Base-by-base conservation (phyloP, 2,888 invertebrate species). In the Tanytarsus gracilentus region DNA sequence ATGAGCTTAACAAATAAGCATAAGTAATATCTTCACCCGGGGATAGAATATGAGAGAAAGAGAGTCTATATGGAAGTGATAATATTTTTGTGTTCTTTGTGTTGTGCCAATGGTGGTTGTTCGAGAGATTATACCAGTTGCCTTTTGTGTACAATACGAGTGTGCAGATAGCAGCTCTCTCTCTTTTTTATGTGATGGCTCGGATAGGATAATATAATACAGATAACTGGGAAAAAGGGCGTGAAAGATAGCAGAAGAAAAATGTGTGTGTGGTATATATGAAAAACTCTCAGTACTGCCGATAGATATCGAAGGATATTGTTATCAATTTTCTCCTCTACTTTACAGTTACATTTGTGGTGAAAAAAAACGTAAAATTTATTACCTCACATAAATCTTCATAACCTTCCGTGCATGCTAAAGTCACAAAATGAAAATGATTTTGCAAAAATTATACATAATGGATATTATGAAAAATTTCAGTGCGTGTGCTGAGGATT, bases 221-320 rank as follows among this genome's bases (percentile, higher is more conserved):
- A 23, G 44, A 48, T 58, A 48, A 26, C 27, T 48, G n/a, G 36
- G 30, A 58, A 58, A 58, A 58, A 58, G 58, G 58, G 58, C 58
- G 58, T 58, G 58, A 58, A 29, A 58, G 58, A 58, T 58, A 58
- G 27, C 9, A 36, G 36, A 36, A 36, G 16, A 36, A 36, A 36
- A 36, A 36, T 11, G n/a, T 4, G 36, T 14, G 36, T 14, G 16
- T 36, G 36, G 16, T 14, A n/a, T 16, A 36, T 14, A 36, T 14
- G 16, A 36, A 36, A 36, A 30, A 11, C 11, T 16, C n/a, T 36
- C 16, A 36, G 16, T 36, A 36, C 16, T 36, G 16, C n/a, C n/a
- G 16, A 14, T 14, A 16, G 36, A 36, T 36, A 36, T 36, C n/a
- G 16, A n/a, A 36, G n/a, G n/a, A 36, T 16, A 14, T 36, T 16